These are phyloP conservation scores for Dascillus cervinus DNA, from an alignment of 2,888 invertebrate genomes.

Conservation along the genomic window DNA sequence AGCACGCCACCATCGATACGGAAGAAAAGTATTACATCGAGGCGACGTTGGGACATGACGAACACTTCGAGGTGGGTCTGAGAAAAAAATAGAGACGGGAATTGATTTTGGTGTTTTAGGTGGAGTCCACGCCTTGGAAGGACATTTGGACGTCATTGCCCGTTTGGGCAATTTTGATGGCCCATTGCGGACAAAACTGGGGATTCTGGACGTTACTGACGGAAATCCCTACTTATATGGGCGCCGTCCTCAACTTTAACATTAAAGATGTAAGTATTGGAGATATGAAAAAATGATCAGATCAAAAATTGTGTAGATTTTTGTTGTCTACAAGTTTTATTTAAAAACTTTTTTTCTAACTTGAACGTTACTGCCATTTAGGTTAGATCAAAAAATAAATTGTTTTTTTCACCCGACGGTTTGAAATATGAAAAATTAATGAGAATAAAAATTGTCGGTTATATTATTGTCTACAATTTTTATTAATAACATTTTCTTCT, in stretches of 20 bases:
- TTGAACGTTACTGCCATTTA: no score
- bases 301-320: neutral
- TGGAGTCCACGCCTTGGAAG: conserved; percentile 70
- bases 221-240: conserved; percentile 73
- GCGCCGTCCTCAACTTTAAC: conserved; percentile 60
- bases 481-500: no score
- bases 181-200: conserved; percentile 66
- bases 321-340: neutral
- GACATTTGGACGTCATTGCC: conserved; percentile 65
- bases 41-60: conserved; percentile 49
- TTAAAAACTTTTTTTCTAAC: no score
- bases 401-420: no score
- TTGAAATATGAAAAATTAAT: no score
- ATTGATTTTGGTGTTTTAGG: no score
- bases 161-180: conserved; percentile 62
- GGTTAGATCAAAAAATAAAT: no score
- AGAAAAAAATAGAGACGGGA: no score
- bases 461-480: no score
- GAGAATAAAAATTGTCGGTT: no score
- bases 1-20: conserved; percentile 50
- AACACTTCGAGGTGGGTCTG: conserved; percentile 37
- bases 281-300: neutral
- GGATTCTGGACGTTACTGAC: conserved; percentile 77
- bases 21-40: conserved; percentile 63
- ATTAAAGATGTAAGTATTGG: conserved; percentile 53